Evolutionary conservation across 2,113 vertebrate species (phyloP).

Genomic region (Astur gentilis): DNA sequence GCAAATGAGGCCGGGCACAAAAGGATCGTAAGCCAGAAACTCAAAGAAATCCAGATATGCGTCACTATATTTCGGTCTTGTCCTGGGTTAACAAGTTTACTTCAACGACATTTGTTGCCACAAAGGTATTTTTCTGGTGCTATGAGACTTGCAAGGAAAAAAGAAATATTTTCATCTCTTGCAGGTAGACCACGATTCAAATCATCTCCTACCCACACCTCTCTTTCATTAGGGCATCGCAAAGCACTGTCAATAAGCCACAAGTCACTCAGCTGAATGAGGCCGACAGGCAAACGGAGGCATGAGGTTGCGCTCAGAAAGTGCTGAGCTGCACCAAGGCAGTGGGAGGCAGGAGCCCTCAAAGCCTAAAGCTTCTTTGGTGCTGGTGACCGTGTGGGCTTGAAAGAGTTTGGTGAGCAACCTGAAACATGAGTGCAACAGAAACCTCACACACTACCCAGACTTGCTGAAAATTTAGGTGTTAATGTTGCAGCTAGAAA

Average conservation of each 20-base stretch:
- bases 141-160: not conserved
- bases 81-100: not conserved
- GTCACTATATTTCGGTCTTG: not conserved
- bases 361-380: not conserved
- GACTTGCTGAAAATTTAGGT: not conserved
- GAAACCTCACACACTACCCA: not conserved
- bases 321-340: not conserved
- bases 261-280: not conserved
- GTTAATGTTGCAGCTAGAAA: not conserved
- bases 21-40: not conserved
- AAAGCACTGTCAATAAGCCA: not conserved
- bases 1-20: not conserved
- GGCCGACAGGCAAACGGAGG: accelerated
- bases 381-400: not conserved
- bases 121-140: slow-evolving; percentile 2
- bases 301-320: not conserved
- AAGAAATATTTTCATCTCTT: not conserved
- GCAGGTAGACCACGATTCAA: not conserved
- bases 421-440: accelerated
- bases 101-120: not conserved
- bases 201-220: not conserved
- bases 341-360: not conserved
- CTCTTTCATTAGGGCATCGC: not conserved
- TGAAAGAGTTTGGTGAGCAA: not conserved
- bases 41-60: not conserved